phyloP scores from a whole-genome alignment of 2,797 vertebrate genomes.

The Galagoides demidoff region DNA sequence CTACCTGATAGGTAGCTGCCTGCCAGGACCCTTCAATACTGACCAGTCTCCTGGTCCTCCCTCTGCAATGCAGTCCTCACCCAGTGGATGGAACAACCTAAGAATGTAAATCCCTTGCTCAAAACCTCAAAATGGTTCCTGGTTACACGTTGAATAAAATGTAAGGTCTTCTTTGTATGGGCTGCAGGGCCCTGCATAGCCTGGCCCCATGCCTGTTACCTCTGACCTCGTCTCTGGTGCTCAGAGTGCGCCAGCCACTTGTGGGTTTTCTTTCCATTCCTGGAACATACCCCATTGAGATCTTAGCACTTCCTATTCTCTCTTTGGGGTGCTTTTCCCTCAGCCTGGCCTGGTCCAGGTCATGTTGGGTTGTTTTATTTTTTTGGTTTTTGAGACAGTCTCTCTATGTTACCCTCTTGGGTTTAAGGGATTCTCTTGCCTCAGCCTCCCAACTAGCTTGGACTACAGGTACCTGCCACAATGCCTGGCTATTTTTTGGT shows the following conservation, averaged over 20 bases:
- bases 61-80: not conserved
- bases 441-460: too few species aligned
- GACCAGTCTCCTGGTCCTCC: not conserved
- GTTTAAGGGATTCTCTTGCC: too few species aligned
- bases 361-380: not conserved
- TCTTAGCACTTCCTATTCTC: rapidly evolving
- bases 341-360: not conserved
- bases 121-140: not conserved
- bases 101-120: not conserved
- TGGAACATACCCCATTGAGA: not conserved
- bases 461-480: too few species aligned
- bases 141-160: not conserved
- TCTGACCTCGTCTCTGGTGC: not conserved
- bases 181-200: not conserved
- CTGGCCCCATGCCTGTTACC: not conserved
- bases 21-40: not conserved
- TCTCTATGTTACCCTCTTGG: too few species aligned
- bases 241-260: rapidly evolving
- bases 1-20: not conserved
- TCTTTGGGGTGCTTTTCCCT: not conserved
- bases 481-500: too few species aligned
- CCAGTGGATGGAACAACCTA: not conserved
- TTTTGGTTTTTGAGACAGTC: too few species aligned
- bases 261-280: not conserved
- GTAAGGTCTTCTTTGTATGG: not conserved